A percentile compares a stretch with the other conserved stretches of the same genome.
Conservation (phyloP, 2,113 vertebrate species). For the Melozone crissalis region DNA sequence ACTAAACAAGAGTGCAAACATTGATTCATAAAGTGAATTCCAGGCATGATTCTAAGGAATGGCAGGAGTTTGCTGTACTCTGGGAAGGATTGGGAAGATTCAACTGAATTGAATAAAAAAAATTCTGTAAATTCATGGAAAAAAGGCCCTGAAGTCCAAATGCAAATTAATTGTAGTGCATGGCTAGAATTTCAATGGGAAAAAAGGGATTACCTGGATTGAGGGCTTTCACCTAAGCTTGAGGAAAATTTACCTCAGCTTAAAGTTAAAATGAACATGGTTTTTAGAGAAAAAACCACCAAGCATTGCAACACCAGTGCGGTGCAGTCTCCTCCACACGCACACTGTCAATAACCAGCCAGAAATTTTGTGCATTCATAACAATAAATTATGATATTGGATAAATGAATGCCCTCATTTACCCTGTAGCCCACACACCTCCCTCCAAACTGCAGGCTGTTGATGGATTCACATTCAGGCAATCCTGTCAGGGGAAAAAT, state of each 20-base stretch:
- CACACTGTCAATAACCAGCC: neutral
- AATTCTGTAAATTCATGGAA: neutral
- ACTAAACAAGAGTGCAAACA: neutral
- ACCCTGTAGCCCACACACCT: neutral
- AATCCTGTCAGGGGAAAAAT: slow-evolving; percentile 49
- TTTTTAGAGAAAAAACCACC: neutral
- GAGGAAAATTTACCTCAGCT: neutral
- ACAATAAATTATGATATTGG: neutral
- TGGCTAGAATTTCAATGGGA: neutral
- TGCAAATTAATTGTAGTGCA: neutral
- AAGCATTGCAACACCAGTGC: slow-evolving; percentile 57
- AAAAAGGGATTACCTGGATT: neutral
- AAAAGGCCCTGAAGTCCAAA: neutral
- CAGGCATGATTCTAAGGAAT: slow-evolving; percentile 25
- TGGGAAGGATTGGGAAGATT: neutral
- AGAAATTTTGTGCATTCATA: slow-evolving; percentile 2
- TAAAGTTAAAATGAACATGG: neutral
- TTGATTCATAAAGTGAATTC: slow-evolving; percentile 13
- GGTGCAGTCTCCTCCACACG: slow-evolving; percentile 61
- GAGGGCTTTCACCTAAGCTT: neutral
- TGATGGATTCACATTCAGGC: neutral
- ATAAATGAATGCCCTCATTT: slow-evolving; percentile 13
- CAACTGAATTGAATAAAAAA: neutral
- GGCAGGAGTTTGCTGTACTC: neutral
- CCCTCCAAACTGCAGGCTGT: slow-evolving; percentile 2